Conservation (phyloP, 2,888 invertebrate genomes). For the Pharmacophagus antenor region DNA sequence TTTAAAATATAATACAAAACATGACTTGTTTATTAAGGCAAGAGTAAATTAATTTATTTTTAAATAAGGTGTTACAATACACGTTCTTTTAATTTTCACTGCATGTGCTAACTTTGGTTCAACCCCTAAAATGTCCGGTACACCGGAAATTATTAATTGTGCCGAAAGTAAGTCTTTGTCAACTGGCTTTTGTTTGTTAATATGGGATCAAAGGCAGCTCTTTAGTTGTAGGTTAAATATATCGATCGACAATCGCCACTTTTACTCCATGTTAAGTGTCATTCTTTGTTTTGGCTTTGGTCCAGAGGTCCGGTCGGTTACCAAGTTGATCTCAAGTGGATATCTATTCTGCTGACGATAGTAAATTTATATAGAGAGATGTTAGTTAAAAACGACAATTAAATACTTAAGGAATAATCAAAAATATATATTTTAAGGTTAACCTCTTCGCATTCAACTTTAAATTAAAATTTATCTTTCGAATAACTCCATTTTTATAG, state of each 20-base stretch:
- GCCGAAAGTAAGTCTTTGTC: not conserved
- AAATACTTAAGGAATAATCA: not conserved
- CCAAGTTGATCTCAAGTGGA: slow-evolving; percentile 36
- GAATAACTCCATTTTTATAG: not conserved
- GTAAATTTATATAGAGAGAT: not conserved
- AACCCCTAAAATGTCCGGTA: not conserved
- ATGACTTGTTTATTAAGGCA: not conserved
- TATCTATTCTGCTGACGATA: slow-evolving; percentile 16
- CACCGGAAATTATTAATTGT: not conserved
- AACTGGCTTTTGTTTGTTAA: slow-evolving; percentile 1
- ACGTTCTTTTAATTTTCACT: not conserved
- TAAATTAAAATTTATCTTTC: not conserved
- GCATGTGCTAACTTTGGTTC: not conserved
- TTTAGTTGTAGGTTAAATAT: slow-evolving; percentile 49
- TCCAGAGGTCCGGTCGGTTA: slow-evolving; percentile 57
- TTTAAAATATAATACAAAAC: too few relatives aligned
- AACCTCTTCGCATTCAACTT: not conserved
- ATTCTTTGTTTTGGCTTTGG: slow-evolving; percentile 62
- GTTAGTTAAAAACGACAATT: not conserved
- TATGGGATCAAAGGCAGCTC: slow-evolving; percentile 52
- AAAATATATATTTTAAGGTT: not conserved
- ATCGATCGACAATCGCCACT: slow-evolving; percentile 59
- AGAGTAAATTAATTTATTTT: not conserved
- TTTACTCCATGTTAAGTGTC: slow-evolving; percentile 55
- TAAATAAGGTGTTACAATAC: not conserved